phyloP scores from a whole-genome alignment of 2,888 invertebrate species.

The Scaptomyza caliginosa region DNA sequence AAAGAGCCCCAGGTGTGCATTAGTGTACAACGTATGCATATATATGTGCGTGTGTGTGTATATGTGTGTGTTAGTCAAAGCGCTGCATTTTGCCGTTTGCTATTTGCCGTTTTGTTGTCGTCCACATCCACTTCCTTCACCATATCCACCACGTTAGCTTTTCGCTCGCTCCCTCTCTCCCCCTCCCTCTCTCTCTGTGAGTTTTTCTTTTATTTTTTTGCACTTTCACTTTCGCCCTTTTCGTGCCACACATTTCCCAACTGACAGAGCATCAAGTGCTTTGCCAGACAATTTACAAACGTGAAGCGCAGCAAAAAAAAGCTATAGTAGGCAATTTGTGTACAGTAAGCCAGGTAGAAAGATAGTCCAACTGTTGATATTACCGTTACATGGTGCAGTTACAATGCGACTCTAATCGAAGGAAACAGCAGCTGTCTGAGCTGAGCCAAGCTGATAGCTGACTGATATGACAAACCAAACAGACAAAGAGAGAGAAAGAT shows the following conservation, averaged over 20 bases:
- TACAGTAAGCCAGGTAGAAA: background rate
- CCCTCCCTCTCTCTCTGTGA: background rate
- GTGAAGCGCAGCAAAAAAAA: background rate
- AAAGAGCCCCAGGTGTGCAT: slow-evolving; percentile 46
- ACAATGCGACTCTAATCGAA: slow-evolving; percentile 28
- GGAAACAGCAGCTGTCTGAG: slow-evolving; percentile 37
- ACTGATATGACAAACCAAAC: slow-evolving; percentile 25
- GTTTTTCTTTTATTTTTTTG: background rate
- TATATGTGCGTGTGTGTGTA: background rate
- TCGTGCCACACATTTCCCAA: slow-evolving; percentile 41
- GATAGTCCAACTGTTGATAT: slow-evolving; percentile 29
- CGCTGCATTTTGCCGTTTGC: slow-evolving; percentile 40
- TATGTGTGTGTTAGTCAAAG: slow-evolving; percentile 34
- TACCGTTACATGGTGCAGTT: background rate
- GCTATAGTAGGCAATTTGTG: slow-evolving; percentile 18
- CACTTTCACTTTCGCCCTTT: slow-evolving; percentile 40
- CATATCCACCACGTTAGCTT: background rate
- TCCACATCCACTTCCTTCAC: slow-evolving; percentile 9
- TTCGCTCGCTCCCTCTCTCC: background rate
- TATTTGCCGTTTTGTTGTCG: slow-evolving; percentile 21
- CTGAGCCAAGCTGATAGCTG: slow-evolving; percentile 8
- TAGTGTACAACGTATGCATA: slow-evolving; percentile 15
- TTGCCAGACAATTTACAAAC: slow-evolving; percentile 38
- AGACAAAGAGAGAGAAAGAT: background rate
- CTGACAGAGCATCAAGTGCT: slow-evolving; percentile 67